Evolutionary conservation across 2,113 vertebrate species (phyloP).

Genomic region (Cnemophilus loriae): DNA sequence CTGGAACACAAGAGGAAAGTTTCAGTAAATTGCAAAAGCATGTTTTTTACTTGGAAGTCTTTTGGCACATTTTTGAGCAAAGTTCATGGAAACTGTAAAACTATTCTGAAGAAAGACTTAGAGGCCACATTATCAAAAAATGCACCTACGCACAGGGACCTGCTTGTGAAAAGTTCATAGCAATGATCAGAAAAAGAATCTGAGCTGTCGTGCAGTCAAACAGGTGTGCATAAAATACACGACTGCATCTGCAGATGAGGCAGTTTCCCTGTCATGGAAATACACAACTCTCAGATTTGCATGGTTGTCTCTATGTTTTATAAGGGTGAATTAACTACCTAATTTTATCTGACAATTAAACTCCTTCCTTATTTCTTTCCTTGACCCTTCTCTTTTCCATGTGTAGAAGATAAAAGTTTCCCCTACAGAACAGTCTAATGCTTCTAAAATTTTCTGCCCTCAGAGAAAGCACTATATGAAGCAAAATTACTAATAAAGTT

Average conservation of each 20-base stretch:
- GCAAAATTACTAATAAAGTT: background rate
- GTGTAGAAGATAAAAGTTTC: background rate
- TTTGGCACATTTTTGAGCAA: constrained; percentile 72
- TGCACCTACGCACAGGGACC: constrained; percentile 3
- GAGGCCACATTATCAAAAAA: constrained; percentile 44
- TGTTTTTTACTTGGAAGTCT: constrained; percentile 76
- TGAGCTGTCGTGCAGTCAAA: background rate
- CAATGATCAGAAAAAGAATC: background rate
- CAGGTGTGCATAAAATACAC: constrained; percentile 1
- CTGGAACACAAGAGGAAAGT: constrained; percentile 72
- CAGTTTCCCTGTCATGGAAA: background rate
- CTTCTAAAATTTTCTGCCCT: background rate
- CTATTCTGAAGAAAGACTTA: constrained; percentile 15
- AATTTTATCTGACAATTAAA: background rate
- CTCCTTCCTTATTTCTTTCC: background rate
- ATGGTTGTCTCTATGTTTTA: background rate
- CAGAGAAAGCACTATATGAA: background rate
- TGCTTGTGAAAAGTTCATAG: constrained; percentile 13
- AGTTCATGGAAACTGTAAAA: constrained; percentile 67
- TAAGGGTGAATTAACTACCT: background rate
- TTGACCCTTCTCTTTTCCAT: background rate
- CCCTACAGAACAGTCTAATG: background rate
- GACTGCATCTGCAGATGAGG: background rate
- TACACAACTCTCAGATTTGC: background rate
- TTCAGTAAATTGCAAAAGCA: constrained; percentile 82